A percentile compares a stretch with the other conserved stretches of the same genome.
Evolutionary conservation across 2,888 invertebrate species (phyloP).

Genomic region (Himalopsyche anomala): DNA sequence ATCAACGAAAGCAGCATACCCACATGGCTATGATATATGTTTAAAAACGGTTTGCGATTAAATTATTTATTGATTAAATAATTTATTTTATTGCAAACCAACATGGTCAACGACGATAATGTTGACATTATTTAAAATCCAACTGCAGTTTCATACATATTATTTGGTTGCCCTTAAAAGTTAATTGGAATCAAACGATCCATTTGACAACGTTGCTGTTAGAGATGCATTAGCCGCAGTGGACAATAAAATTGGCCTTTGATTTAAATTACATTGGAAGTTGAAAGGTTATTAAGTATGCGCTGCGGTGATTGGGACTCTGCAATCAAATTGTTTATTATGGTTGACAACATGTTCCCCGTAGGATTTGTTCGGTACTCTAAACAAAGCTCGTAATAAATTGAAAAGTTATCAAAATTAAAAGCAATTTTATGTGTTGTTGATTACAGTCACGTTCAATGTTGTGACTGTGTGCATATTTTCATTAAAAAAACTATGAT

Average conservation of each 20-base stretch:
- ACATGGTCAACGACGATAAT: too few relatives aligned
- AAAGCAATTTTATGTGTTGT: conserved; percentile 15
- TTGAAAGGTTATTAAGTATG: conserved; percentile 20
- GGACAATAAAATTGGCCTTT: conserved; percentile 3
- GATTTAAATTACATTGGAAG: conserved; percentile 7
- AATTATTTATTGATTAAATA: too few relatives aligned
- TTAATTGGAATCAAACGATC: conserved; percentile 3
- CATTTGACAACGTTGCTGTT: conserved; percentile 8
- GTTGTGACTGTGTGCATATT: too few relatives aligned
- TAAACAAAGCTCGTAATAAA: background rate
- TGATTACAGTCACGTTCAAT: background rate
- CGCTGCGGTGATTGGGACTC: background rate
- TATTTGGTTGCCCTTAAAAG: background rate
- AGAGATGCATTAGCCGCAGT: background rate
- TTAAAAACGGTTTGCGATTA: too few relatives aligned
- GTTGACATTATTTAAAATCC: too few relatives aligned
- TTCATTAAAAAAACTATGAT: too few relatives aligned
- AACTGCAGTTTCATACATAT: too few relatives aligned
- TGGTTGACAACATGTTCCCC: conserved; percentile 1
- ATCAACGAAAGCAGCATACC: too few relatives aligned
- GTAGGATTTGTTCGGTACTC: background rate
- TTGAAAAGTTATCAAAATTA: background rate
- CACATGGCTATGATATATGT: too few relatives aligned
- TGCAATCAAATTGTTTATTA: conserved; percentile 16
- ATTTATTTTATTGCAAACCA: too few relatives aligned